phyloP scores from a whole-genome alignment of 2,888 invertebrate genomes.

The Chymomyza procnemis region DNA sequence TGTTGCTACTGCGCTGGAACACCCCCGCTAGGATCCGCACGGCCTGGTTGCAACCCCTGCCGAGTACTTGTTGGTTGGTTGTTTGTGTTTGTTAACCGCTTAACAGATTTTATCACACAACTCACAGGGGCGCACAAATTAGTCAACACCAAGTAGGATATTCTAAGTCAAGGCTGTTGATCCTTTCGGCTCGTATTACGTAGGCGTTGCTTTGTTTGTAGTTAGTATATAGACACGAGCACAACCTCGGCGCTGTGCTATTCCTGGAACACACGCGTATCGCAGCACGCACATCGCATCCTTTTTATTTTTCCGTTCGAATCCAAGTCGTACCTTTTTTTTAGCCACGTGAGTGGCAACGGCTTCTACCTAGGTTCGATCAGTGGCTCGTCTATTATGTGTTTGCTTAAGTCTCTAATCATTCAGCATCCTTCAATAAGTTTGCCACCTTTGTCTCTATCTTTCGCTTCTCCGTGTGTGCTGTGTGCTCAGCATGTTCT shows the following conservation, averaged over 20 bases:
- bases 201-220: conserved; percentile 14
- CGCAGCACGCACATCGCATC: conserved; percentile 64
- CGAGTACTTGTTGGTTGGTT: conserved; percentile 23
- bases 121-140: conserved; percentile 53
- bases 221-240: conserved; percentile 15
- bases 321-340: no score
- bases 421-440: conserved; percentile 36
- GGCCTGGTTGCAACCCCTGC: neutral
- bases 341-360: conserved; percentile 31
- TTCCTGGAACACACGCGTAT: conserved; percentile 68
- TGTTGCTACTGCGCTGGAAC: conserved; percentile 35
- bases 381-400: conserved; percentile 27
- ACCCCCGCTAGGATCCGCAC: conserved; percentile 27
- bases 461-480: conserved; percentile 15
- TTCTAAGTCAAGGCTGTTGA: conserved; percentile 32
- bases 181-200: conserved; percentile 49
- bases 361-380: conserved; percentile 16
- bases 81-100: conserved; percentile 64
- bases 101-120: conserved; percentile 57
- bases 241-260: conserved; percentile 18
- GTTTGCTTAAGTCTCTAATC: conserved; percentile 34
- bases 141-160: conserved; percentile 56
- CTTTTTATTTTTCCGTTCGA: conserved; percentile 17
- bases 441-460: conserved; percentile 26
- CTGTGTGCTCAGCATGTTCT: conserved; percentile 7